Base-by-base conservation (phyloP, 2,113 vertebrate species). In the Corythornis vintsioides region DNA sequence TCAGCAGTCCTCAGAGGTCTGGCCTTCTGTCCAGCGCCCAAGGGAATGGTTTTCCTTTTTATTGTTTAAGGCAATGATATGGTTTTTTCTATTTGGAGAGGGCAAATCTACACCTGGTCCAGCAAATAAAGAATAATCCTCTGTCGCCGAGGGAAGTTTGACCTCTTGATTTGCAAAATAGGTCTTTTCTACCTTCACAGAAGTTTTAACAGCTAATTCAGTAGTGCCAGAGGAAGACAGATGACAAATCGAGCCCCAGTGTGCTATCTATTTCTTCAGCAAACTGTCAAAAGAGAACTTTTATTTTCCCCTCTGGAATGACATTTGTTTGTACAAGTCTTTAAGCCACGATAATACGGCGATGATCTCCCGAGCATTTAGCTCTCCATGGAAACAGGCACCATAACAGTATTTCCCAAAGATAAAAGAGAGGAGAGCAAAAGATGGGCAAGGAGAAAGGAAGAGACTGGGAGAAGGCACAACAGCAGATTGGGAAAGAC, bases 1-100 rank as follows among this genome's bases (percentile, higher is more conserved):
- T 64, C 76, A 88, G 74, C 74, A 86, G 86, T 69, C 86, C 86
- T 91, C 88, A 67, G 65, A 88, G 92, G 65, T 55, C 93, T 91
- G 92, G 89, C 76, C 86, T 87, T 52, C 74, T 79, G 65, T 78
- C 90, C 88, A 93, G 85, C 0, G 2, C 88, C 77, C 7, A 0
- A 90, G 43, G 73, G 66, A 0, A 82, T 2, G 47, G 43, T 40
- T 79, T 90, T 86, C 69, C 80, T 81, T 90, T 69, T 88, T 16
- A 84, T 94, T 95, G 83, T 16, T 82, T 72, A 87, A 87, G 78
- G 84, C 88, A 40, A 53, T 22, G 55, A 50, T 65, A 43, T 1
- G 57, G 90, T 87, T 93, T 73, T 71, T 93, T 65, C 75, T 82
- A 33, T 56, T 73, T 89, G 56, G 77, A 87, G 59, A 94, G 77